These are phyloP conservation scores for Pseudochirops cupreus DNA, from an alignment of 2,797 vertebrate species.

Conservation along the genomic window DNA sequence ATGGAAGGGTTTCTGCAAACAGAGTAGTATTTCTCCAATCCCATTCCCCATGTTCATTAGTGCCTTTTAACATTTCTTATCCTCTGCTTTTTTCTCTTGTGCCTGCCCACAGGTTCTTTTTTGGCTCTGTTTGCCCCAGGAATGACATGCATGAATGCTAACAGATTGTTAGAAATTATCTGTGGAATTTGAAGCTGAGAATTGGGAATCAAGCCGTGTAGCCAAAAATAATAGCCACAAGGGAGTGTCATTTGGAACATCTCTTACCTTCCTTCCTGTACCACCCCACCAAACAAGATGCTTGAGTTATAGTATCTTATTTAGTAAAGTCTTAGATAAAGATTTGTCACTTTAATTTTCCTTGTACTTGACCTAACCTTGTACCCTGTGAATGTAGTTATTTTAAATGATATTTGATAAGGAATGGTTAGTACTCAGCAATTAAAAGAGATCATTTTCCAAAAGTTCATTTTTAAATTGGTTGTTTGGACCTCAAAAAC, in stretches of 20 bases:
- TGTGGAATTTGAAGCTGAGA: background rate
- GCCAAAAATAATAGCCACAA: background rate
- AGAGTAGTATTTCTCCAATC: background rate
- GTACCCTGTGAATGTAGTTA: background rate
- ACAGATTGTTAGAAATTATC: background rate
- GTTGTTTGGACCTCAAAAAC: background rate
- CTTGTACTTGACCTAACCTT: background rate
- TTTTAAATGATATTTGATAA: constrained; percentile 11
- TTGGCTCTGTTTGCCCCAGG: background rate
- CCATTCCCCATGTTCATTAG: background rate
- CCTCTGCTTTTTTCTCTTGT: background rate
- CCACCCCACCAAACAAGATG: background rate
- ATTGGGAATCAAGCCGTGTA: background rate
- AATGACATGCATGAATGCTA: background rate
- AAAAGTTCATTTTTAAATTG: background rate
- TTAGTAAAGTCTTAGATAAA: background rate
- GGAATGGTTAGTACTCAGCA: background rate
- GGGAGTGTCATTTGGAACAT: background rate
- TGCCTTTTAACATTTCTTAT: background rate
- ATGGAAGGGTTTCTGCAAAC: background rate
- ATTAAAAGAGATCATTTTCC: background rate
- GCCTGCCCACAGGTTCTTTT: background rate
- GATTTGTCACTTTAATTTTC: background rate
- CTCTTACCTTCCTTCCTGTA: background rate
- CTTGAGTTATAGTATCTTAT: background rate